phyloP scores from a whole-genome alignment of 2,888 invertebrate genomes.

The Idaea dimidiata region DNA sequence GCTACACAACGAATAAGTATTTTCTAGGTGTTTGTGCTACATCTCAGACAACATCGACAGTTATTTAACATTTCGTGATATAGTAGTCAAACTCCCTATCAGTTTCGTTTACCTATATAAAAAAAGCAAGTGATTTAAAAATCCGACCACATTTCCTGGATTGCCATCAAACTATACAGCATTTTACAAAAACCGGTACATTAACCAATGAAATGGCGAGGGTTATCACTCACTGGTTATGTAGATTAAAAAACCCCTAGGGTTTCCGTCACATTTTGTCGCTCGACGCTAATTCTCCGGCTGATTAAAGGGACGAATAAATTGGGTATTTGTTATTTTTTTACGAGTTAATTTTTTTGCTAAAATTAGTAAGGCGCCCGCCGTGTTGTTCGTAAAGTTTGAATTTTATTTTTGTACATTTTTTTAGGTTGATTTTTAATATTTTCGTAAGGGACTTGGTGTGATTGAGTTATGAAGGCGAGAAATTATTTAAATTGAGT shows the following conservation, averaged over 20 bases:
- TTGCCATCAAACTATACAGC: not conserved
- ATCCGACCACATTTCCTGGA: not conserved
- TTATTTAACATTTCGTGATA: no score
- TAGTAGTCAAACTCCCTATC: no score
- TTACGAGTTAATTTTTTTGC: conserved; percentile 24
- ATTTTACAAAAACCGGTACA: not conserved
- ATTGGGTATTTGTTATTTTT: conserved; percentile 32
- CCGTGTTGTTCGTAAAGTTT: not conserved
- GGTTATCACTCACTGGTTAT: conserved; percentile 1
- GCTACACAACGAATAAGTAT: no score
- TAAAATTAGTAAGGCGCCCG: conserved; percentile 8
- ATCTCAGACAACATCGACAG: no score
- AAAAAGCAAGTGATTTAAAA: not conserved
- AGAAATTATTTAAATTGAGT: conserved; percentile 1
- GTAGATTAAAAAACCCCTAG: conserved; percentile 30
- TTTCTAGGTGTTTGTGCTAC: no score
- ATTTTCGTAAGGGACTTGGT: not conserved
- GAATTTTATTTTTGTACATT: not conserved
- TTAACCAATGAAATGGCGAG: not conserved
- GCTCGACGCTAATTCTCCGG: conserved; percentile 30
- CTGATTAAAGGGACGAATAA: conserved; percentile 34
- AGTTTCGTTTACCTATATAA: no score
- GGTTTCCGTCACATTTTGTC: conserved; percentile 35
- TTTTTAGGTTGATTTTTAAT: not conserved
- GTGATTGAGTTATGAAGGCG: not conserved